Evolutionary conservation across 2,888 invertebrate genomes (phyloP), one percentile per base, ranked within the genome.

Genomic region (Nowickia ferox): DNA sequence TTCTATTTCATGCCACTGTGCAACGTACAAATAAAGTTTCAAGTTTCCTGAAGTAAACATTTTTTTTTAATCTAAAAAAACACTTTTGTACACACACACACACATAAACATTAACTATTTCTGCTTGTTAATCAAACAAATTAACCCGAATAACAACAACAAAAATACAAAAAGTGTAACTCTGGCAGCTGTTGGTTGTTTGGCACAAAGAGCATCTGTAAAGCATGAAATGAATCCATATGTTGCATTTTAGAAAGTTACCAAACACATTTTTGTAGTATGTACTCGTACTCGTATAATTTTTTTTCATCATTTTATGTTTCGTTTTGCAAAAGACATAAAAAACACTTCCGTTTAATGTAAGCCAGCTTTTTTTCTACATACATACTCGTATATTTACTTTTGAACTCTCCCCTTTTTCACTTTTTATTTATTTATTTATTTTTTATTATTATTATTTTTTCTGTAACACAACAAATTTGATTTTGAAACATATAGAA

Each of bases 281-380:
- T 63, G 10, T 61, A 44, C 2, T n/a, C n/a, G n/a, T n/a, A n/a
- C n/a, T n/a, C n/a, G 8, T 59, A 9, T 59, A 9, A 30, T 74
- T 78, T 19, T n/a, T 66, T 63, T 42, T 55, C 1, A 9, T 17
- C 19, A 19, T 71, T 71, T 59, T 59, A 55, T 55, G 38, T 68
- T 63, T n/a, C 42, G 46, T 83, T 83, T 72, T 48, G 57, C 75
- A 51, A 59, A 38, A 44, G n/a, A 61, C 15, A 40, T 42, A 74
- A 53, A 71, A 76, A 84, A 69, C 68, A 84, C 80, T 86, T 86
- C 71, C 85, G 78, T 79, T 79, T 86, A 86, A 86, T 86, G 82
- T 79, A 83, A 86, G 82, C 83, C 78, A 46, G 38, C 10, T 22
- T 65, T 48, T 53, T 44, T 65, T 30, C 5, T 30, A 30, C 2